Conservation (phyloP, 2,113 vertebrate species). For the Oceanodroma tethys region DNA sequence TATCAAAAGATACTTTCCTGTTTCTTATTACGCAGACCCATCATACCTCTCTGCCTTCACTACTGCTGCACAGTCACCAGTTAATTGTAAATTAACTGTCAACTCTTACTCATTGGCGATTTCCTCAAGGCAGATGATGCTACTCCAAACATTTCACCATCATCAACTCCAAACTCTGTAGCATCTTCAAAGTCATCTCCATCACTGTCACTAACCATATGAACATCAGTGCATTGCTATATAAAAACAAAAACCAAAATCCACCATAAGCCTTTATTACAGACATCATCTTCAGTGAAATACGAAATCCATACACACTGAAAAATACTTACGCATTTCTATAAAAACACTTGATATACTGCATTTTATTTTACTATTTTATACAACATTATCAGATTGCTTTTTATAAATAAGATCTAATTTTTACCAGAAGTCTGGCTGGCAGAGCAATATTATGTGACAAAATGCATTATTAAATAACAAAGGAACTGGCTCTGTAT, state of each 20-base stretch:
- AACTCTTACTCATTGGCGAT: conserved; percentile 93
- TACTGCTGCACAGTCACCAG: background rate
- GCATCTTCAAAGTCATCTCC: conserved; percentile 98
- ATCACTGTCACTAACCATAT: conserved; percentile 99
- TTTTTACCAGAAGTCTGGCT: background rate
- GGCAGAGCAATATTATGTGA: background rate
- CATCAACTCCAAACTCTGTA: conserved; percentile 96
- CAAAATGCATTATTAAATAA: background rate
- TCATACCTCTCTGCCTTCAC: background rate
- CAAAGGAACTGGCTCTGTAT: background rate
- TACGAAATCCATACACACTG: background rate
- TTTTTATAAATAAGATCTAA: background rate
- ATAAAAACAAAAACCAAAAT: background rate
- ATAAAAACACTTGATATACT: background rate
- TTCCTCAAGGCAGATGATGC: conserved; percentile 89
- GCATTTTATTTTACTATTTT: background rate
- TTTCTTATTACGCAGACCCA: background rate
- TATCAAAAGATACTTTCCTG: background rate
- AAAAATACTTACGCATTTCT: background rate
- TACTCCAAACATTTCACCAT: conserved; percentile 96
- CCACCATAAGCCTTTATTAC: background rate
- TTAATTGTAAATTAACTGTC: background rate
- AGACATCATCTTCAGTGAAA: background rate
- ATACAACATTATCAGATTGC: background rate
- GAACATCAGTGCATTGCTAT: conserved; percentile 91